Conservation (phyloP, 2,113 vertebrate species). For the Dasyprocta punctata region DNA sequence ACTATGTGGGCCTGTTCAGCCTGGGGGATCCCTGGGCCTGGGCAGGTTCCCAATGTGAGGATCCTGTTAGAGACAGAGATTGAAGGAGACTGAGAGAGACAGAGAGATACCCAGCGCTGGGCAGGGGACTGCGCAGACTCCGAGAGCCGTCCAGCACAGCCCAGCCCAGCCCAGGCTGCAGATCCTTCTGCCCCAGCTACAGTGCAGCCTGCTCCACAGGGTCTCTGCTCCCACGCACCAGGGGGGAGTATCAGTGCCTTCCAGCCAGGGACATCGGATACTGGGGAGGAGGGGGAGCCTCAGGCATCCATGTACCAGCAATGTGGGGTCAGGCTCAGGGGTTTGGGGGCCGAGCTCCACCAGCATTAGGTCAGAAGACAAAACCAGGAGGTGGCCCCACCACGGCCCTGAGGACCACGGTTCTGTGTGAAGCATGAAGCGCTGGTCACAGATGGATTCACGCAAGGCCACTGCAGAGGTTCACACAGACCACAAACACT, state of each 20-base stretch:
- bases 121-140: no score
- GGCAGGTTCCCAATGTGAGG: background rate
- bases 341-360: rapidly evolving
- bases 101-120: no score
- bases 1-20: no score
- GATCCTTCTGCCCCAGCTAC: rapidly evolving
- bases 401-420: rapidly evolving
- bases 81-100: background rate
- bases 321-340: background rate
- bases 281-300: no score
- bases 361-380: no score
- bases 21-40: rapidly evolving
- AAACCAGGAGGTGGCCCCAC: background rate
- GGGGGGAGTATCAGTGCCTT: rapidly evolving
- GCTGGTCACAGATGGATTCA: rapidly evolving
- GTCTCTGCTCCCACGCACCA: background rate
- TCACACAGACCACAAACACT: background rate
- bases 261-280: background rate
- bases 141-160: no score
- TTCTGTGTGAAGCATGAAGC: rapidly evolving
- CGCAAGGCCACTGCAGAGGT: background rate
- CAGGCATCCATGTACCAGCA: background rate
- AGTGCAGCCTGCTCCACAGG: background rate
- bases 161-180: no score
- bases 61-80: background rate